Conservation (phyloP, 2,113 vertebrate species). For the Eulacestoma nigropectus region DNA sequence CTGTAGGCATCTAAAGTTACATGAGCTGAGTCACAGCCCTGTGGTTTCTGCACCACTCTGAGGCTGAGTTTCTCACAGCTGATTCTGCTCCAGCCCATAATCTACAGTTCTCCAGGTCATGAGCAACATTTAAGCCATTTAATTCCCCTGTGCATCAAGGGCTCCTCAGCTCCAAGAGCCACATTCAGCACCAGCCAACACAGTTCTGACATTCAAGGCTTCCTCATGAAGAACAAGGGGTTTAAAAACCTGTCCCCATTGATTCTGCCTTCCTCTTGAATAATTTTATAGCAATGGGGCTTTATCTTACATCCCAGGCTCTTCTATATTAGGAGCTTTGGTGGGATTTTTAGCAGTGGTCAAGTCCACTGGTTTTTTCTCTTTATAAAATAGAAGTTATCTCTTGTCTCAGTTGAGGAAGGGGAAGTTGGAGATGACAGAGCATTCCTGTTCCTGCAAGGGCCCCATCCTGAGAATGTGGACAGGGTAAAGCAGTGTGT, state of each 20-base stretch:
- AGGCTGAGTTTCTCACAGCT: constrained; percentile 12
- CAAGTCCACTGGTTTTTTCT: not conserved
- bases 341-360: constrained; percentile 71
- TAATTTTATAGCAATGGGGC: constrained; percentile 62
- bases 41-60: constrained; percentile 24
- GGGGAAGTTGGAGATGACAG: constrained; percentile 57
- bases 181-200: not conserved
- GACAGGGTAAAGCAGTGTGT: not conserved
- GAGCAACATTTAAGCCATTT: not conserved
- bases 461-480: not conserved
- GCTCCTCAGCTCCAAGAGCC: not conserved
- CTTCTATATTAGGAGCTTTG: constrained; percentile 35
- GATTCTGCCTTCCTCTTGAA: constrained; percentile 47
- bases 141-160: not conserved
- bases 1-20: not conserved
- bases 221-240: not conserved
- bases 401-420: constrained; percentile 63
- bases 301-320: constrained; percentile 68
- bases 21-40: not conserved
- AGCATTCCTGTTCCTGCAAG: constrained; percentile 53
- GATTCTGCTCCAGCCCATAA: not conserved
- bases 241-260: not conserved
- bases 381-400: constrained; percentile 58
- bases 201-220: not conserved
- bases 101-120: not conserved